Evolutionary conservation across 2,888 invertebrate species (phyloP).

Genomic region (Latrodectus elegans): DNA sequence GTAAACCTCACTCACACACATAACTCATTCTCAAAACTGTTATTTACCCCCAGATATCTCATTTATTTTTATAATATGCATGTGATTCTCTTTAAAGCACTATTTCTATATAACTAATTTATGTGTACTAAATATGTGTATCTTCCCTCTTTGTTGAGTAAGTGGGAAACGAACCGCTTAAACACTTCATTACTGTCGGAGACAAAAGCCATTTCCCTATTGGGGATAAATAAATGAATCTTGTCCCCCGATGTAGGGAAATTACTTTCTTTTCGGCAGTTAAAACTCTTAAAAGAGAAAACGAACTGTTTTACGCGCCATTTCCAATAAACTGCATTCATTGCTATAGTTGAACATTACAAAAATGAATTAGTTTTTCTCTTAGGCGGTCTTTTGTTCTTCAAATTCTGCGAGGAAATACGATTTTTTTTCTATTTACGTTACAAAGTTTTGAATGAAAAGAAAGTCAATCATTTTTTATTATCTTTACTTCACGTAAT

Average conservation of each 20-base stretch:
- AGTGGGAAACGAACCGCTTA: conserved; percentile 24
- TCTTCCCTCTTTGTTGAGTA: background rate
- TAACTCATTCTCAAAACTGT: too few species aligned
- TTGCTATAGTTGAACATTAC: conserved; percentile 9
- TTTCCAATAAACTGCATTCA: conserved; percentile 25
- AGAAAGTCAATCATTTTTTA: background rate
- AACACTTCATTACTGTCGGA: conserved; percentile 63
- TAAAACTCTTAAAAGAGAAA: conserved; percentile 54
- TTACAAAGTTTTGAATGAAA: too few species aligned
- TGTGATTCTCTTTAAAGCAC: too few species aligned
- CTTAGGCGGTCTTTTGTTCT: conserved; percentile 2
- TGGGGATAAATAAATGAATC: conserved; percentile 60
- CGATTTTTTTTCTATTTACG: too few species aligned
- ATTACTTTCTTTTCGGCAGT: conserved; percentile 61
- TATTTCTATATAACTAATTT: too few species aligned
- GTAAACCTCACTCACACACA: too few species aligned
- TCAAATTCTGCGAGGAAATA: background rate
- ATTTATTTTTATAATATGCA: too few species aligned
- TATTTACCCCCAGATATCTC: too few species aligned
- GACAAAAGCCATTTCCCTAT: conserved; percentile 62
- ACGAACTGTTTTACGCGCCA: conserved; percentile 17
- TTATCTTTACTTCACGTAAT: background rate
- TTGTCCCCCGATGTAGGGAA: conserved; percentile 50
- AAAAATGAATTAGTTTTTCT: conserved; percentile 29
- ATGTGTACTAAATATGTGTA: conserved; percentile 40